Base-by-base conservation (phyloP, 2,113 vertebrate genomes). In the Larimichthys polyactis region DNA sequence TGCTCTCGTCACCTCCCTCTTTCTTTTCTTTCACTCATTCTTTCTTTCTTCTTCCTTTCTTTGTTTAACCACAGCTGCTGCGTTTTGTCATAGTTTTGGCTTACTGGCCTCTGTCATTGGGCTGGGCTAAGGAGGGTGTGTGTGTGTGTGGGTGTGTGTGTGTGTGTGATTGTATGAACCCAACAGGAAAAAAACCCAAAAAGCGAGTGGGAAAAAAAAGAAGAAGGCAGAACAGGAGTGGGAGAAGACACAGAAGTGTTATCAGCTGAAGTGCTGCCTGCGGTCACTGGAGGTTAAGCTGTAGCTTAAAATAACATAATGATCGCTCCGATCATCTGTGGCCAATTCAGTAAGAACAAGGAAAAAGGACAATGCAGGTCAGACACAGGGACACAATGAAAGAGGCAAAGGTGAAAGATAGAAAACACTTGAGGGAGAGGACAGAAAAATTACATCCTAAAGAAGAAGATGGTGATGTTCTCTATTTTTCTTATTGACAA, bases 61-160 rank as follows among this genome's bases (percentile, higher is more conserved):
- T 79, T 83, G 67, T 84, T 82, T 49, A 73, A 88, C 88, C 88
- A 32, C 84, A 90, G 83, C 87, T 85, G 90, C 78, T 87, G 87
- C 12, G 49, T 83, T 77, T 83, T 85, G 72, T 89, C 84, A 83
- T 66, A 79, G 69, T 71, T 77, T 78, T 52, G 78, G 77, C 54
- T 63, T 54, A 48, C 81, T 55, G 64, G 67, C 71, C 79, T 85
- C 75, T 79, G 83, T 78, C 79, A 69, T 36, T 64, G 71, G 54
- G 67, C 77, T 71, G 72, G 43, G 66, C 49, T 62, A 2, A 69
- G 69, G 22, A 62, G 48, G 68, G 67, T 46, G 36, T 40, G 27
- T 60, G 78, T 66, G 67, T 58, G 49, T 55, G 20, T 68, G 79
- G 36, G 29, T 43, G 32, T 52, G 54, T 14, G 36, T 36, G 36